A percentile compares a stretch with the other conserved stretches of the same genome.
These are phyloP conservation scores for Alcedo quadribrachys DNA, from an alignment of 2,797 vertebrate species.

Conservation along the genomic window DNA sequence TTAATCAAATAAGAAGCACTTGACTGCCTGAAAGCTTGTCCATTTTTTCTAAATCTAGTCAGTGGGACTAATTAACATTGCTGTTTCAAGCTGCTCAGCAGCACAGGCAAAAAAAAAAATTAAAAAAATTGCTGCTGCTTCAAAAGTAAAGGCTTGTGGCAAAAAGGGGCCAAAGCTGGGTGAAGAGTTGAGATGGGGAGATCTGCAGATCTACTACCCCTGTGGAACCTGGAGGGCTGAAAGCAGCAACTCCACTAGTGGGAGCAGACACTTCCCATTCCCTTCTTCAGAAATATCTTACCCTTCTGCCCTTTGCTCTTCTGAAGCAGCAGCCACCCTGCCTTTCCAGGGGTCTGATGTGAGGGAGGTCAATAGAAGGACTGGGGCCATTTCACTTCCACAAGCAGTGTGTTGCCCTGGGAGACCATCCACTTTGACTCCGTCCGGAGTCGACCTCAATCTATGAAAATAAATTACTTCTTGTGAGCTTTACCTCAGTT, in stretches of 20 bases:
- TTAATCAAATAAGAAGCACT: constrained; percentile 42
- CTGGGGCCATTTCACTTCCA: accelerated
- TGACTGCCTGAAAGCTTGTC: constrained; percentile 33
- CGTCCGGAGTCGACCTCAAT: not conserved
- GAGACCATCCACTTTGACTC: not conserved
- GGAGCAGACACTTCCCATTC: not conserved
- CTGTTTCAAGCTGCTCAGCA: constrained; percentile 25
- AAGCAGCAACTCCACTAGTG: not conserved
- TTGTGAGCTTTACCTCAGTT: not conserved
- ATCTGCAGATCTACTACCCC: not conserved
- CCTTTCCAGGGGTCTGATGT: not conserved
- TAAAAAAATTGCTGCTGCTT: not conserved
- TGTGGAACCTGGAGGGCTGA: not conserved
- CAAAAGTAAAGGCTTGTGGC: not conserved
- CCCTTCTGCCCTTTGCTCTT: not conserved
- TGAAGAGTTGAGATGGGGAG: not conserved
- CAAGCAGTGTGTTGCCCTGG: not conserved
- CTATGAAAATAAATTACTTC: not conserved
- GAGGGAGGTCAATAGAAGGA: not conserved
- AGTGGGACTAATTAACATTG: constrained; percentile 43
- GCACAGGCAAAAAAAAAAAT: not conserved
- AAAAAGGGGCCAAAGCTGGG: not conserved
- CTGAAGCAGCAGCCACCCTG: not conserved
- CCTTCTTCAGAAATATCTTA: not conserved
- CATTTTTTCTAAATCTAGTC: constrained; percentile 23